Base-by-base conservation (phyloP, 2,888 invertebrate species). In the Dioctria rufipes region DNA sequence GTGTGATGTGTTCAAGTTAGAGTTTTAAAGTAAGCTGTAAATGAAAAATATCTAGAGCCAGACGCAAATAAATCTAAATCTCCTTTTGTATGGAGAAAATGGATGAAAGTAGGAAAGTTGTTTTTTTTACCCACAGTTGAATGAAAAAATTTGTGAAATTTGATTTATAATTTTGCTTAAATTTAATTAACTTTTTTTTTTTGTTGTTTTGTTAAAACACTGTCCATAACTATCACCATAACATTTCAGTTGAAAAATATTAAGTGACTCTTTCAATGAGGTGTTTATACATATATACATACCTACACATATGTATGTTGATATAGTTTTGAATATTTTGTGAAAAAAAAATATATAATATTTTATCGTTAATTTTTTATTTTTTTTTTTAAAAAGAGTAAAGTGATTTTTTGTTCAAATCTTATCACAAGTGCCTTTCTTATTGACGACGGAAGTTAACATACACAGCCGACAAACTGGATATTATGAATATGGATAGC, bases 401-500 rank as follows among this genome's bases (percentile, higher is more conserved):
- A 49, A 37, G 69, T 69, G 69, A 39, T 69, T 51, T 39, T 69
- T 49, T 69, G 69, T 39, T 25, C 5, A 54, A 54, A 54, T 54
- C n/a, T 4, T 54, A 69, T 69, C 37, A 43, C 37, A 37, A 49
- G 69, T 69, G 69, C 39, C 49, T 46, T 51, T 13, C 69, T 11
- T 49, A 11, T 54, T n/a, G 37, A 46, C 54, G 37, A 46, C 69
- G 51, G 51, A 49, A 51, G 25, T 69, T 37, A 39, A 25, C 4
- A 75, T 49, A 42, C 40, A 75, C 58, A 75, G 43, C 73, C 73
- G 61, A 46, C 77, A 78, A 78, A 66, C 65, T 78, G 79, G 79
- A 79, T 79, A 79, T 69, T 40, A 67, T 89, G 88, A 89, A 89
- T 87, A 93, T 93, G 93, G 93, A 93, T 90, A 91, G 91, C 86